These are phyloP conservation scores for Myoxocephalus aenaeus DNA, from an alignment of 2,797 vertebrate species.

Conservation along the genomic window DNA sequence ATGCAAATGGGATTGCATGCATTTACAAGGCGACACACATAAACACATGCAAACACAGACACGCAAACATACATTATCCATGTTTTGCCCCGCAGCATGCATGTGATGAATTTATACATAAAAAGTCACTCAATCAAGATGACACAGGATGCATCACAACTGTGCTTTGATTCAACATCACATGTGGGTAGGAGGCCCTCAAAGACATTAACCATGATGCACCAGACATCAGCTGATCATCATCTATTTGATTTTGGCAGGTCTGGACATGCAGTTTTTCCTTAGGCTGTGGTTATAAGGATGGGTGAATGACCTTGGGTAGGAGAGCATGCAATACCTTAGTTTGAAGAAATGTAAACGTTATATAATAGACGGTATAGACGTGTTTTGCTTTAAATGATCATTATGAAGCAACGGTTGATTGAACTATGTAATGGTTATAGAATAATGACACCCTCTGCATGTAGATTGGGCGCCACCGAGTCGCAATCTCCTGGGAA, in stretches of 20 bases:
- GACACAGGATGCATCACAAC: constrained; percentile 50
- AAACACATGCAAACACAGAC: constrained; percentile 57
- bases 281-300: not conserved
- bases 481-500: not conserved
- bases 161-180: constrained; percentile 28
- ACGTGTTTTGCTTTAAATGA: not conserved
- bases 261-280: not conserved
- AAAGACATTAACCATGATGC: constrained; percentile 15
- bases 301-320: not conserved
- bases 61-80: constrained; percentile 71
- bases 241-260: constrained; percentile 13
- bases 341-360: not conserved
- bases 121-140: constrained; percentile 46
- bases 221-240: constrained; percentile 10
- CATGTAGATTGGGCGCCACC: not conserved
- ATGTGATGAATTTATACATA: constrained; percentile 66
- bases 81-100: constrained; percentile 70
- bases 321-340: not conserved
- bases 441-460: not conserved
- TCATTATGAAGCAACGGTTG: not conserved
- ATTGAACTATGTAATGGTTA: not conserved
- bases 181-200: constrained; percentile 21
- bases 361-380: not conserved
- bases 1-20: constrained; percentile 78
- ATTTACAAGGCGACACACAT: constrained; percentile 64